These are phyloP conservation scores for Scolopax bukidnonensis DNA, from an alignment of 2,797 vertebrate genomes.

Conservation along the genomic window DNA sequence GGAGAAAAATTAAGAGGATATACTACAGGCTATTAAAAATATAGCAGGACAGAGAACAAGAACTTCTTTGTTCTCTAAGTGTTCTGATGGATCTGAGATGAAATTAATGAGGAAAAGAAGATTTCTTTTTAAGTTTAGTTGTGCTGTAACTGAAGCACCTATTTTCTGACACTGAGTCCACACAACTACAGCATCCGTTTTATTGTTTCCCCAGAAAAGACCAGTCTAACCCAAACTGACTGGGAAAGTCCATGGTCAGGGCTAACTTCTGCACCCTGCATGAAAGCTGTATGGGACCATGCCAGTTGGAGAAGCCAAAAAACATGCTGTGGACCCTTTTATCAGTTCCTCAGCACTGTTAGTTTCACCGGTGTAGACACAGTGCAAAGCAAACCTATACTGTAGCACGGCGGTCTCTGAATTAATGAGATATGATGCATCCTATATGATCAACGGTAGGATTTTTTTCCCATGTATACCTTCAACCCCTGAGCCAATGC, in stretches of 20 bases:
- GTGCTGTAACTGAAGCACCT: neutral
- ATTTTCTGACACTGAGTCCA: neutral
- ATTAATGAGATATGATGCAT: neutral
- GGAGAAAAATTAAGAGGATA: neutral
- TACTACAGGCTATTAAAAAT: neutral
- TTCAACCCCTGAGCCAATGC: neutral
- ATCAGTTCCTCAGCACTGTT: neutral
- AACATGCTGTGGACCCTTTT: neutral
- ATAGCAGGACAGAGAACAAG: neutral
- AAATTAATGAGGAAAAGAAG: neutral
- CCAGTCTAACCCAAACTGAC: neutral
- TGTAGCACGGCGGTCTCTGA: accelerated
- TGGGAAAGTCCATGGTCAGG: neutral
- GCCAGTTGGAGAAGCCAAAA: accelerated
- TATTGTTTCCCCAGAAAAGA: neutral
- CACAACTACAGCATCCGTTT: accelerated
- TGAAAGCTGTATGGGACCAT: neutral
- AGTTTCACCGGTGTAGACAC: neutral
- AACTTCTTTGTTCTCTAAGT: neutral
- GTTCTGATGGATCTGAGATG: neutral
- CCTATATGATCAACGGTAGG: accelerated
- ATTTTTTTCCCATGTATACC: neutral
- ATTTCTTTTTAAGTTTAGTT: neutral
- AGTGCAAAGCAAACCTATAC: neutral
- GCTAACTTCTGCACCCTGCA: neutral